A percentile compares a stretch with the other conserved stretches of the same genome.
Conservation (phyloP, 2,888 invertebrate genomes). For the Drosophila hamatofila region DNA sequence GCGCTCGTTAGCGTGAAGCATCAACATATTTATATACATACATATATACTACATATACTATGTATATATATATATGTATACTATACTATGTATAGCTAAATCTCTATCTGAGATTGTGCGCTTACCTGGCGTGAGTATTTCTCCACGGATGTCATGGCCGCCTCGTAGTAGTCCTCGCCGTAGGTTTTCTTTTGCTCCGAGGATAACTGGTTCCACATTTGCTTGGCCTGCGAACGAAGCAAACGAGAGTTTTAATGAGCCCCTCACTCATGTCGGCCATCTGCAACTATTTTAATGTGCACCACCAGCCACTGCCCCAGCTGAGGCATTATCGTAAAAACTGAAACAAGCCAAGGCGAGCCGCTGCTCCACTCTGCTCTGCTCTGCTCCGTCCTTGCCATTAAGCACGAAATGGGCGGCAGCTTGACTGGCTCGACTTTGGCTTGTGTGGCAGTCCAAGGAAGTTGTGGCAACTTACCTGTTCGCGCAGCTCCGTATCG, state of each 20-base stretch:
- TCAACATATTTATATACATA: conserved; percentile 1
- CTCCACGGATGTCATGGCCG: conserved; percentile 91
- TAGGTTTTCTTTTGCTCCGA: conserved; percentile 92
- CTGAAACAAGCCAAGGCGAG: conserved; percentile 34
- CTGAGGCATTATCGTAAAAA: conserved; percentile 65
- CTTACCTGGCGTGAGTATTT: conserved; percentile 89
- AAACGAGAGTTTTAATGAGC: conserved; percentile 66
- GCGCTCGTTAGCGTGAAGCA: conserved; percentile 31
- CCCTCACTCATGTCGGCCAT: conserved; percentile 22
- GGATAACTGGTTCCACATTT: conserved; percentile 92
- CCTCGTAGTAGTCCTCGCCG: conserved; percentile 93
- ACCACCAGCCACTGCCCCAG: neutral
- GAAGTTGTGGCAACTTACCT: conserved; percentile 80
- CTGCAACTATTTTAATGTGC: conserved; percentile 55
- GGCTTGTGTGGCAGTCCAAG: neutral
- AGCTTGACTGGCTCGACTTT: conserved; percentile 14
- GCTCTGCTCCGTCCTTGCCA: conserved; percentile 34
- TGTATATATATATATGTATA: neutral
- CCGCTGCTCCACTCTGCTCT: conserved; percentile 12
- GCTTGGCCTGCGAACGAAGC: conserved; percentile 87
- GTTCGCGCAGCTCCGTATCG: conserved; percentile 88
- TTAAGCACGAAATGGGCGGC: conserved; percentile 38
- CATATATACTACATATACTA: neutral
- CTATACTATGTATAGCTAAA: neutral
- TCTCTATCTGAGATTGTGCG: conserved; percentile 4